A percentile compares a stretch with the other conserved stretches of the same genome.
phyloP scores from a whole-genome alignment of 2,797 vertebrate genomes.

The Schizopygopsis malacanthus region DNA sequence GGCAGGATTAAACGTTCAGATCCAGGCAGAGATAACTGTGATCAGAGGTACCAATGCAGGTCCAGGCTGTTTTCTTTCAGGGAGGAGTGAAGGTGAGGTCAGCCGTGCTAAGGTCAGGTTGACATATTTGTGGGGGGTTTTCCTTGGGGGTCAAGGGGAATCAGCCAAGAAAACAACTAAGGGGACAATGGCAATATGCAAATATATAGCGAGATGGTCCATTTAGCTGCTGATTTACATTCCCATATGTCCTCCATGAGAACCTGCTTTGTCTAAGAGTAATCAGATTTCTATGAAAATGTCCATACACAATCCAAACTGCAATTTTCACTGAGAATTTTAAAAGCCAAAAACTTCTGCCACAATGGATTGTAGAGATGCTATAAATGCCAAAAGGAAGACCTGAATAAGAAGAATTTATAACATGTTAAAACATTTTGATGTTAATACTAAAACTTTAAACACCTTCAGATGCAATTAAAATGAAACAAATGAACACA shows the following conservation, averaged over 20 bases:
- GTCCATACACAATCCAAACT: slow-evolving; percentile 8
- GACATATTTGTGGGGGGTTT: slow-evolving; percentile 49
- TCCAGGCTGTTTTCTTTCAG: slow-evolving; percentile 4
- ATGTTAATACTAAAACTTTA: background rate
- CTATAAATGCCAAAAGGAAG: background rate
- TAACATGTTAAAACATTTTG: background rate
- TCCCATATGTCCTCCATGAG: slow-evolving; percentile 65
- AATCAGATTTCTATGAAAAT: slow-evolving; percentile 54
- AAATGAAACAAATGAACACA: no score
- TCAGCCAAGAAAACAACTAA: slow-evolving; percentile 61
- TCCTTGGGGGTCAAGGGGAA: slow-evolving; percentile 65
- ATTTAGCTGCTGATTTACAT: slow-evolving; percentile 70
- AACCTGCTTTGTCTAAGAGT: slow-evolving; percentile 45
- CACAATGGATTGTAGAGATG: background rate
- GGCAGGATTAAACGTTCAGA: background rate
- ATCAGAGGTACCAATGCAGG: slow-evolving; percentile 3
- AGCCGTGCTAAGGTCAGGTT: slow-evolving; percentile 72
- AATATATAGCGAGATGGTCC: slow-evolving; percentile 61
- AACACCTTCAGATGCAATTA: no score
- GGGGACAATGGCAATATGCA: slow-evolving; percentile 75
- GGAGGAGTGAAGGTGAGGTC: slow-evolving; percentile 73
- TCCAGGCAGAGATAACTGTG: slow-evolving; percentile 14
- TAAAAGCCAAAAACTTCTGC: slow-evolving; percentile 1
- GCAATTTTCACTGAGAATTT: background rate
- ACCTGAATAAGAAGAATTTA: no score